Percentiles rank a stretch among this genome's conserved stretches.
phyloP scores from a whole-genome alignment of 2,113 vertebrate species.

The Ophthalmolycus amberensis region DNA sequence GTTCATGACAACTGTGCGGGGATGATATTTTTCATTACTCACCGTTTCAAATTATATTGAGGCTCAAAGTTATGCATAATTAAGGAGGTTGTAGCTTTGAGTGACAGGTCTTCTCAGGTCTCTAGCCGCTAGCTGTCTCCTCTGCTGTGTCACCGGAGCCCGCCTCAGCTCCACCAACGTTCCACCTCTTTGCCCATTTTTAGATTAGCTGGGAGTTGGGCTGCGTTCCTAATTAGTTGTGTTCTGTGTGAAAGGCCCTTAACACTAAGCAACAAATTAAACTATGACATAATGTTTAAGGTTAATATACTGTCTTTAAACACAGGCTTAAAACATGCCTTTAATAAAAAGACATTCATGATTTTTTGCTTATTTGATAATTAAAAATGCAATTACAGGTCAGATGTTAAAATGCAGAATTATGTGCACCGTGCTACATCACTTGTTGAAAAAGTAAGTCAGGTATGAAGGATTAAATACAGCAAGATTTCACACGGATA shows the following conservation, averaged over 20 bases:
- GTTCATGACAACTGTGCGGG: not conserved
- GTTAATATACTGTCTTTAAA: not conserved
- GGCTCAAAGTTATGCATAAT: not conserved
- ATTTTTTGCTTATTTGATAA: not conserved
- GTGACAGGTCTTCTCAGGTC: not conserved
- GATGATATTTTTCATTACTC: not conserved
- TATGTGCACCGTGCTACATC: not conserved
- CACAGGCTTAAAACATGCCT: not conserved
- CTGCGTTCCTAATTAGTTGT: not conserved
- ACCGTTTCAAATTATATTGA: not conserved
- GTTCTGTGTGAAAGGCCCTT: not conserved
- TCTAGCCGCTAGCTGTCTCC: too few species aligned
- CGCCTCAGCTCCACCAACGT: not conserved
- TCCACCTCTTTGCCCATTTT: not conserved
- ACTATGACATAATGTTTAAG: not conserved
- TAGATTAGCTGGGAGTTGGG: not conserved
- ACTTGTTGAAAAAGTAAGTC: slow-evolving; percentile 18
- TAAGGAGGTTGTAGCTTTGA: not conserved
- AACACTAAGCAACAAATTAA: not conserved
- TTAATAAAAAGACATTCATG: not conserved
- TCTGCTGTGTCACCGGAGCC: not conserved
- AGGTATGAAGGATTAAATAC: slow-evolving; percentile 53
- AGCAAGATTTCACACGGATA: slow-evolving; percentile 54
- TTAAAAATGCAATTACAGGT: not conserved
- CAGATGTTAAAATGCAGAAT: slow-evolving; percentile 11